Evolutionary conservation across 2,113 vertebrate species (phyloP).

Genomic region (Polypterus bichir): DNA sequence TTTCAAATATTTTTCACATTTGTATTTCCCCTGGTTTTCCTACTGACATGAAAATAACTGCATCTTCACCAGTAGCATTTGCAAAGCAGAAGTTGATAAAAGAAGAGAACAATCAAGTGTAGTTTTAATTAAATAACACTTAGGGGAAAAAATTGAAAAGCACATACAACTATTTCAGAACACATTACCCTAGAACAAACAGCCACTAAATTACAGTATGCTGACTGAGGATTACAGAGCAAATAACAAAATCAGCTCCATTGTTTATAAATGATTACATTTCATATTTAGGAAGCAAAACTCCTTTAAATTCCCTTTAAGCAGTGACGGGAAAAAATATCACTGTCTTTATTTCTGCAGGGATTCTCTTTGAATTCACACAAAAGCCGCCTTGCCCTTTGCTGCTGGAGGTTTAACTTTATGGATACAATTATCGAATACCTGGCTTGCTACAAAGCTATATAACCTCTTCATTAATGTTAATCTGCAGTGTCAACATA

Average conservation of each 20-base stretch:
- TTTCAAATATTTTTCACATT: constrained; percentile 1
- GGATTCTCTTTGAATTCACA: not conserved
- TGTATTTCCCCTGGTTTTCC: constrained; percentile 1
- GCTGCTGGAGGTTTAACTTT: not conserved
- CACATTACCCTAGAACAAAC: not conserved
- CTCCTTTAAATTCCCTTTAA: not conserved
- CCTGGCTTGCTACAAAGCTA: not conserved
- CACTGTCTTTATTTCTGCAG: not conserved
- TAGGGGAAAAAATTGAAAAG: not conserved
- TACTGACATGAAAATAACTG: not conserved
- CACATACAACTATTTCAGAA: not conserved
- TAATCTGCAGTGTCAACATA: too few species aligned
- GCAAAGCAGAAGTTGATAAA: too few species aligned
- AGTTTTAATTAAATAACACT: not conserved
- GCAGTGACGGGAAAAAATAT: not conserved
- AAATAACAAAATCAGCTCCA: constrained; percentile 1
- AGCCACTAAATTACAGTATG: constrained; percentile 1
- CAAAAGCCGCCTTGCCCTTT: not conserved
- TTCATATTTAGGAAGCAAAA: not conserved
- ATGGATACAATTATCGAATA: not conserved
- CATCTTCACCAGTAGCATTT: too few species aligned
- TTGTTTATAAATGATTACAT: not conserved
- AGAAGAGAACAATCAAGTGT: not conserved
- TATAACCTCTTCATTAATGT: not conserved
- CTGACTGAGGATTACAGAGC: not conserved